Evolutionary conservation across 2,888 invertebrate genomes (phyloP).

Genomic region (Podotricha telesiphe): DNA sequence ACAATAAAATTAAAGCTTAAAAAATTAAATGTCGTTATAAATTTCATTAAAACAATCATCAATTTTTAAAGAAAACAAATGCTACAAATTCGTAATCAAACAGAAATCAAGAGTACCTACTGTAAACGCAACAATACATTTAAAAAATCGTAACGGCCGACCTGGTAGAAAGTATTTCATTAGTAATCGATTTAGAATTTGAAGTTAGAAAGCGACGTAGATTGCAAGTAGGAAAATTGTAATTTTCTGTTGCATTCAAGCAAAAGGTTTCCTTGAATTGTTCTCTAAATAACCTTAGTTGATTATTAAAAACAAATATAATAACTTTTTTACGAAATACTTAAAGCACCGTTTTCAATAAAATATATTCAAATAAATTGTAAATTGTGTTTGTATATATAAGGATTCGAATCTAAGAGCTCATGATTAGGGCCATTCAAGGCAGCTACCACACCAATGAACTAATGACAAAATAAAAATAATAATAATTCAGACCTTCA

Average conservation of each 20-base stretch:
- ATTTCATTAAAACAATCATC: neutral
- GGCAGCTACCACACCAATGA: too few species aligned
- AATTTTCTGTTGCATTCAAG: slow-evolving; percentile 43
- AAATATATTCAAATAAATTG: neutral
- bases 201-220: slow-evolving; percentile 53
- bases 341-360: neutral
- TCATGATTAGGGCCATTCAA: too few species aligned
- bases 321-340: neutral
- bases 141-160: slow-evolving; percentile 25
- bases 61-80: neutral
- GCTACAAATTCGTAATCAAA: neutral
- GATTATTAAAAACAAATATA: neutral
- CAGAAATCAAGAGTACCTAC: slow-evolving; percentile 13
- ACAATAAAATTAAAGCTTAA: too few species aligned
- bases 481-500: neutral
- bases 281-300: slow-evolving; percentile 1
- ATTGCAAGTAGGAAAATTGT: slow-evolving; percentile 48
- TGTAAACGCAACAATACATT: slow-evolving; percentile 9
- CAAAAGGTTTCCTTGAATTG: neutral
- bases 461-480: too few species aligned
- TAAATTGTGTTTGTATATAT: neutral
- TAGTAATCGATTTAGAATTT: slow-evolving; percentile 37
- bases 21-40: too few species aligned
- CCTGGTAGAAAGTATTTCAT: slow-evolving; percentile 36
- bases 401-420: too few species aligned